Evolutionary conservation across 2,888 invertebrate species (phyloP).

Genomic region (Trissolcus brochymenae): DNA sequence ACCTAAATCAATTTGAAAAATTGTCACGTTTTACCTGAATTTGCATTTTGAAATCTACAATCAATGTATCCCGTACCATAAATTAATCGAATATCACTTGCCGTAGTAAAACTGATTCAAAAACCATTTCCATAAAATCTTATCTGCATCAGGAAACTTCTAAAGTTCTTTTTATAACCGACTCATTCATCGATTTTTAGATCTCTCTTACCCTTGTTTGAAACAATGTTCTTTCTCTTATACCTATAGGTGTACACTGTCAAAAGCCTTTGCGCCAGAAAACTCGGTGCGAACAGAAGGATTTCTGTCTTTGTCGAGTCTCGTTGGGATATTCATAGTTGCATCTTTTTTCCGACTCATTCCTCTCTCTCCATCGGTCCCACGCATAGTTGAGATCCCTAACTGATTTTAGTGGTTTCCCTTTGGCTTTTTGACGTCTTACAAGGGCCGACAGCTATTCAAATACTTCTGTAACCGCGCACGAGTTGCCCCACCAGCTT

Average conservation of each 20-base stretch:
- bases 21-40: slow-evolving; percentile 47
- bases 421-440: slow-evolving; percentile 76
- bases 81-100: slow-evolving; percentile 45
- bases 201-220: slow-evolving; percentile 23
- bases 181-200: slow-evolving; percentile 28
- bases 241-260: slow-evolving; percentile 31
- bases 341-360: slow-evolving; percentile 38
- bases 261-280: slow-evolving; percentile 47
- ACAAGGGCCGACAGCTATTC: slow-evolving; percentile 75
- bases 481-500: slow-evolving; percentile 65
- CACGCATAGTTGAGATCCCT: slow-evolving; percentile 74
- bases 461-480: slow-evolving; percentile 74
- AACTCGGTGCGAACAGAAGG: slow-evolving; percentile 38
- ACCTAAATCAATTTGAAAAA: slow-evolving; percentile 45
- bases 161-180: slow-evolving; percentile 33
- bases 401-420: slow-evolving; percentile 76
- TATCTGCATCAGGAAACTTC: slow-evolving; percentile 58
- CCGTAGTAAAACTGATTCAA: slow-evolving; percentile 60
- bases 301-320: slow-evolving; percentile 48
- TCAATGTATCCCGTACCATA: slow-evolving; percentile 40
- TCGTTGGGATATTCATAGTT: slow-evolving; percentile 45
- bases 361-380: slow-evolving; percentile 58
- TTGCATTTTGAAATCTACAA: slow-evolving; percentile 48
- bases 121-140: slow-evolving; percentile 69
- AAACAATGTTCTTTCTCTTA: slow-evolving; percentile 35